phyloP scores from a whole-genome alignment of 1,140 invertebrate genomes.

The Danaus melanippus region DNA sequence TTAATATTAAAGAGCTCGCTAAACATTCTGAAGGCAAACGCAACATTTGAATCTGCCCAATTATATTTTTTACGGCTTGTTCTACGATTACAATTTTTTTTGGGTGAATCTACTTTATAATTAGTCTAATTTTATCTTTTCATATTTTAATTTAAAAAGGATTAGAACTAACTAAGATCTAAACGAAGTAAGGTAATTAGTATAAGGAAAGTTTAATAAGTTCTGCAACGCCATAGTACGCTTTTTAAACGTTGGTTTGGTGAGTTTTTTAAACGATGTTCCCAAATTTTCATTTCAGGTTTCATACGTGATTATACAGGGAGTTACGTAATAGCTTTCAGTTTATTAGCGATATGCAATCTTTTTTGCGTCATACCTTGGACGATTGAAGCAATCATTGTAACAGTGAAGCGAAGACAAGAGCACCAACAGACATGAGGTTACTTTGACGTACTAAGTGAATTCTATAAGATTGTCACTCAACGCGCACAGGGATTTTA shows the following conservation, averaged over 20 bases:
- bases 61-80: constrained; percentile 8
- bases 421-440: constrained; percentile 13
- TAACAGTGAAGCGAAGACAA: constrained; percentile 29
- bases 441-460: neutral
- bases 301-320: constrained; percentile 58
- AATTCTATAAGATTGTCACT: neutral
- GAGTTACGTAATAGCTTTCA: constrained; percentile 58
- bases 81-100: constrained; percentile 1
- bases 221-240: too few relatives aligned
- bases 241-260: too few relatives aligned
- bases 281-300: constrained; percentile 37
- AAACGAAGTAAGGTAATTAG: too few relatives aligned
- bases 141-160: too few relatives aligned
- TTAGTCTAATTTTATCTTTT: too few relatives aligned
- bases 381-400: constrained; percentile 47
- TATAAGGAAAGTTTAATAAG: too few relatives aligned
- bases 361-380: constrained; percentile 60
- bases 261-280: too few relatives aligned
- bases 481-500: too few relatives aligned
- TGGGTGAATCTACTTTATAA: too few relatives aligned
- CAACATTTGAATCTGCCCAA: constrained; percentile 7
- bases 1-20: constrained; percentile 33
- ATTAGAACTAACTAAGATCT: too few relatives aligned
- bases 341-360: constrained; percentile 53
- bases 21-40: constrained; percentile 14